Conservation (phyloP, 2,113 vertebrate species). For the Cervus canadensis region DNA sequence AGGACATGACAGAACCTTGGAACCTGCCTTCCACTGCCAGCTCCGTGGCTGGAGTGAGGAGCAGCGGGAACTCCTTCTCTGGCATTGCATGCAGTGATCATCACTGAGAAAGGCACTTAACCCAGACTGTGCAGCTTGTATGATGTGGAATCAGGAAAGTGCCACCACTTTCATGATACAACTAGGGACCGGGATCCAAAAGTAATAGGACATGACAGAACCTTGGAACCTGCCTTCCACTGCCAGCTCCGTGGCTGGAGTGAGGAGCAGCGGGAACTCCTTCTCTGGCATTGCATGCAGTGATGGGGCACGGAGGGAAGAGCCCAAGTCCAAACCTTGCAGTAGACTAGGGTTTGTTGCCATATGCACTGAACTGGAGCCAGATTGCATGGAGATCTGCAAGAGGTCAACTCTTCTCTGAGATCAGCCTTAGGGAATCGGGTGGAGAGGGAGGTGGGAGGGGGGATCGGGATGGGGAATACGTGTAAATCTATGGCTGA, state of each 20-base stretch:
- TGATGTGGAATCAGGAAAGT: not conserved
- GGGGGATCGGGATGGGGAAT: too few species aligned
- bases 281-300: not conserved
- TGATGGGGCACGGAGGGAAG: not conserved
- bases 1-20: not conserved
- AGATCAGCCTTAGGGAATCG: not conserved
- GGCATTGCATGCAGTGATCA: fast-evolving
- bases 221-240: not conserved
- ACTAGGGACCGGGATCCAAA: not conserved
- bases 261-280: not conserved
- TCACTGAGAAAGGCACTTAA: not conserved
- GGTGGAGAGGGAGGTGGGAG: too few species aligned
- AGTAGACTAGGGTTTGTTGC: not conserved
- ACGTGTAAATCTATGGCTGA: too few species aligned
- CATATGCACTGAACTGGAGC: not conserved
- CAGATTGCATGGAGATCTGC: not conserved
- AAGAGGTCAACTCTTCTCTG: not conserved
- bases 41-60: not conserved
- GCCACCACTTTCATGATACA: not conserved
- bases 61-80: not conserved
- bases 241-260: not conserved
- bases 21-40: not conserved
- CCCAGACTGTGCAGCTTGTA: not conserved
- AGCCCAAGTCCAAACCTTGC: not conserved
- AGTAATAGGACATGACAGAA: not conserved